Base-by-base conservation (phyloP, 2,113 vertebrate genomes). In the Crotalus helleri region DNA sequence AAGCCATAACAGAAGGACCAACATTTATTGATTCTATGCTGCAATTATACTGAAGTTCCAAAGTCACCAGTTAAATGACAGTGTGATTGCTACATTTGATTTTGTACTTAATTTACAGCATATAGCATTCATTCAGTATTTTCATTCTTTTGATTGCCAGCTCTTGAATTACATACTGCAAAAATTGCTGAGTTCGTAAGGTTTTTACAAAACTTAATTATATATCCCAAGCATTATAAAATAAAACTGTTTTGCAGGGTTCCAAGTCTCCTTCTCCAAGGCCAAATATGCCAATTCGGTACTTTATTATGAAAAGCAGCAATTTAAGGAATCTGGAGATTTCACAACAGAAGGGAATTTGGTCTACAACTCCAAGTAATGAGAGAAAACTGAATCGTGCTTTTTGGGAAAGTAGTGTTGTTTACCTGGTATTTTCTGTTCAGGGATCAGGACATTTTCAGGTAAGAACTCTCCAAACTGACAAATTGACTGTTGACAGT, bases 261-360 rank as follows among this genome's bases (percentile, higher is more conserved):
- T 97, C 98, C 74, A 97, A 97, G 91, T 97, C 97, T 1, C 93
- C 96, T 74, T 98, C 97, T 58, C 96, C 97, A 57, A 97, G 97
- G 95, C 95, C 95, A 93, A 96, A 96, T 89, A 92, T 94, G 49
- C 97, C 97, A 1, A 91, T 98, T 93, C 97, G 98, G 26, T 99
- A 99, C 97, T 99, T 99, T 69, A 98, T 99, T 96, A 98, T 99
- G 98, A 99, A 99, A 97, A 99, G 99, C 94, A 98, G 97, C 96
- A 99, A 98, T 92, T 5, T 98, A 88, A 98, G 98, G 93, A 99
- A 99, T 93, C 98, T 99, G 44, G 98, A 98, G 54, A 98, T 99
- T 94, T 99, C 99, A 93, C 99, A 99, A 58, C 98, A 98, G 97
- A 99, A 98, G 87, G 98, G 98, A 0, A 98, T 99, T 97, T 99